These are phyloP conservation scores for Gonocerus acuteangulatus DNA, from an alignment of 2,888 invertebrate species.

Conservation along the genomic window DNA sequence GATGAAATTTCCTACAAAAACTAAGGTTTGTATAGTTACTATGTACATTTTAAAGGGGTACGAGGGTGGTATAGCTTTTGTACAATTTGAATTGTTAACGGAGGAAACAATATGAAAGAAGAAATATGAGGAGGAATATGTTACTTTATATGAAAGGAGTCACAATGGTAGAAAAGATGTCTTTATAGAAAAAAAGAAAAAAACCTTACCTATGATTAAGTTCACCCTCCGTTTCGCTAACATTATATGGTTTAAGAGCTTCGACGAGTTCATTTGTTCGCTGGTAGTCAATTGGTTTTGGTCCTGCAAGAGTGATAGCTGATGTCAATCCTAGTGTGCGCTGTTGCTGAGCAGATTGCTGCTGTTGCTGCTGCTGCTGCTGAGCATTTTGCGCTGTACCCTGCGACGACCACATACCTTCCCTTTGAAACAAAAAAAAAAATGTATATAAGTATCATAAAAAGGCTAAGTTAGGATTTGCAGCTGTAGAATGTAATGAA, in stretches of 20 bases:
- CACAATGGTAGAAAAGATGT: too few species aligned
- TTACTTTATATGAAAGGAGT: too few species aligned
- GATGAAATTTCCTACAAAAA: too few species aligned
- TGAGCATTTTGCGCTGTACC: constrained; percentile 25
- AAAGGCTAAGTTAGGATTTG: not conserved
- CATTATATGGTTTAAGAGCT: constrained; percentile 70
- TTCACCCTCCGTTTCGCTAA: constrained; percentile 85
- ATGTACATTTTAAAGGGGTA: too few species aligned
- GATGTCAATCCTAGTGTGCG: constrained; percentile 84
- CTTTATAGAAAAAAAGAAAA: not conserved
- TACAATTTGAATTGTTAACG: too few species aligned
- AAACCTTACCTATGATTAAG: constrained; percentile 63
- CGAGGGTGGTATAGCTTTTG: too few species aligned
- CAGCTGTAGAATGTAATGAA: not conserved
- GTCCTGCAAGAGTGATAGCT: constrained; percentile 81
- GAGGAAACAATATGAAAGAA: too few species aligned
- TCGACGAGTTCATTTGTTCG: constrained; percentile 71
- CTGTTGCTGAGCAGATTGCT: constrained; percentile 39
- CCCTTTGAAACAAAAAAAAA: constrained; percentile 13
- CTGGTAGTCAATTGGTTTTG: constrained; percentile 67
- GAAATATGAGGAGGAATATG: too few species aligned
- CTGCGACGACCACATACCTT: constrained; percentile 34
- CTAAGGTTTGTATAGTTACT: too few species aligned
- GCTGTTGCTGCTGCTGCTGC: constrained; percentile 25
- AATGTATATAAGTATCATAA: not conserved